Base-by-base conservation (phyloP, 2,797 vertebrate genomes). In the Sebastes alutus region DNA sequence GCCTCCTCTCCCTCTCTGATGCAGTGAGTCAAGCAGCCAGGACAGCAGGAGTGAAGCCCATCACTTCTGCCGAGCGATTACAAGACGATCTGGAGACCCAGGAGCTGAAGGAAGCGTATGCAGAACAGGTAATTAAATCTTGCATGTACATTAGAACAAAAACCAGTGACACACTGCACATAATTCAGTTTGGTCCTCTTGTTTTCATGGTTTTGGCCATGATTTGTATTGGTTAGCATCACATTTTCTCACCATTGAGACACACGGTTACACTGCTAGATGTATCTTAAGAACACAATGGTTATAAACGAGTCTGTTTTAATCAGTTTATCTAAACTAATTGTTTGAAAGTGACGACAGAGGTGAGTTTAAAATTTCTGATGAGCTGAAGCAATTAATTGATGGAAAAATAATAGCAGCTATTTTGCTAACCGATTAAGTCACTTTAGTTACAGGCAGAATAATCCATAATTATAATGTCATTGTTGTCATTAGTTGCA, bases 21-120 rank as follows among this genome's bases (percentile, higher is more conserved):
- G 97, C 98, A 0, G 97, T 99, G 86, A 97, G 90, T 76, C 96
- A 97, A 80, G 98, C 97, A 1, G 97, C 97, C 83, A 95, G 96
- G 85, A 94, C 95, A 3, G 96, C 95, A 0, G 98, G 97, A 3
- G 97, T 96, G 49, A 95, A 91, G 77, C 97, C 97, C 33, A 91
- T 98, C 78, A 97, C 95, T 6, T 94, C 95, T 64, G 77, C 95
- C 0, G 97, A 98, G 89, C 94, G 93, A 86, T 92, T 99, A 71
- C 96, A 96, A 86, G 93, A 95, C 27, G 97, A 98, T 67, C 96
- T 98, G 76, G 97, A 97, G 64, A 93, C 93, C 25, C 93, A 95
- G 33, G 96, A 96, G 66, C 89, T 97, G 77, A 97, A 97, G 90
- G 97, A 97, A 73, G 96, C 96, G 16, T 99, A 98, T 81, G 92